Percentiles rank a stretch among this genome's conserved stretches.
Evolutionary conservation across 2,113 vertebrate genomes (phyloP).

Genomic region (Gallinago media): DNA sequence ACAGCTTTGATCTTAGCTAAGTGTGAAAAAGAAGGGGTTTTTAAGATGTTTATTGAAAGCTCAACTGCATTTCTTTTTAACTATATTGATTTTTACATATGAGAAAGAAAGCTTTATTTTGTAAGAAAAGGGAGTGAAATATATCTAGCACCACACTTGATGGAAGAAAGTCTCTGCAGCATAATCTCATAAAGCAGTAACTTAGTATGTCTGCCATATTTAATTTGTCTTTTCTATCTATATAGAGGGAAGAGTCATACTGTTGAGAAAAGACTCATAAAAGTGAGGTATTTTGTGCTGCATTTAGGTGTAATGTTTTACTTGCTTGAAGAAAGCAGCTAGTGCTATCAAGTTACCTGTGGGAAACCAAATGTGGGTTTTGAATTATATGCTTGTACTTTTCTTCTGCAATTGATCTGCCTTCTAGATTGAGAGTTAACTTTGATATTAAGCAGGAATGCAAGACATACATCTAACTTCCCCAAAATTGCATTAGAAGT

Average conservation of each 20-base stretch:
- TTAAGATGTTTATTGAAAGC: not conserved
- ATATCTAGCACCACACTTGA: not conserved
- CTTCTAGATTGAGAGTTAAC: not conserved
- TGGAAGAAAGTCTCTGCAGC: not conserved
- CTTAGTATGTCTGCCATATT: not conserved
- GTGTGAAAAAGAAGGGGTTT: not conserved
- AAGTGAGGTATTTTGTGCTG: not conserved
- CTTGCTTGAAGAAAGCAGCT: not conserved
- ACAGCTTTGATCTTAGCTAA: not conserved
- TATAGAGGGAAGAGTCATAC: not conserved
- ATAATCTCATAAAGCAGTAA: not conserved
- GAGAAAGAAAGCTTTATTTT: conserved; percentile 11
- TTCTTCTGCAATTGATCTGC: not conserved
- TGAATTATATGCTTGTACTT: not conserved
- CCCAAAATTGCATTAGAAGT: not conserved
- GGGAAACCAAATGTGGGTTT: not conserved
- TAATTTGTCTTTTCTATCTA: not conserved
- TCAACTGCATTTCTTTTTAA: not conserved
- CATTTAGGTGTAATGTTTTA: not conserved
- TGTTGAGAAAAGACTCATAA: not conserved
- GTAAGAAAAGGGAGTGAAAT: not conserved
- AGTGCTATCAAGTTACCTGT: not conserved
- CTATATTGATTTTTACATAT: not conserved
- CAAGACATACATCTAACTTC: not conserved
- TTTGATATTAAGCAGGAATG: not conserved